Evolutionary conservation across 2,888 invertebrate species (phyloP).

Genomic region (Caenorhabditis sinica): DNA sequence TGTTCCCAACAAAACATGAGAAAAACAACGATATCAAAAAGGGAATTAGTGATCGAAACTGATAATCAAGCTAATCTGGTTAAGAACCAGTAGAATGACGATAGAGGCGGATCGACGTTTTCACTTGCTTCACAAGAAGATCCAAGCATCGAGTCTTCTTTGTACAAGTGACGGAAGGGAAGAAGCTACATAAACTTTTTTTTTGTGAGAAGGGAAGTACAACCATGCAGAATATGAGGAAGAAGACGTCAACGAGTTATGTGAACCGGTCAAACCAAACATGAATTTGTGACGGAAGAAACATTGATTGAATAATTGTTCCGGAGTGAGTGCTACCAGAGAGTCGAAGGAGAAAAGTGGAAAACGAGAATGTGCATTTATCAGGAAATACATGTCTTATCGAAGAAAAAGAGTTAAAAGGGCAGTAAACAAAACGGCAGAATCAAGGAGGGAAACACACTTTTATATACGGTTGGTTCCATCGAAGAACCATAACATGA

Average conservation of each 20-base stretch:
- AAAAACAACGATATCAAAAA: conserved; percentile 13
- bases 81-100: conserved; percentile 51
- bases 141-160: not conserved
- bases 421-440: conserved; percentile 31
- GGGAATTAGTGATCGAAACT: conserved; percentile 31
- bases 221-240: conserved; percentile 9
- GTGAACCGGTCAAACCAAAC: conserved; percentile 42
- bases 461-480: conserved; percentile 45
- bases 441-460: not conserved
- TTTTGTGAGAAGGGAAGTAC: conserved; percentile 25
- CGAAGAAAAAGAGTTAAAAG: conserved; percentile 11
- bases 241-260: conserved; percentile 50
- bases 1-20: not conserved
- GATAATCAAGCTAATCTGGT: conserved; percentile 54
- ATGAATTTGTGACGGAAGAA: not conserved
- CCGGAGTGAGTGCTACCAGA: not conserved
- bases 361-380: conserved; percentile 45
- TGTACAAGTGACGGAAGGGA: conserved; percentile 12
- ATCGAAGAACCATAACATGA: conserved; percentile 39
- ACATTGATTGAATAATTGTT: not conserved
- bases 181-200: conserved; percentile 28
- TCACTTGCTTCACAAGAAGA: conserved; percentile 9
- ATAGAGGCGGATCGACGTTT: conserved; percentile 27
- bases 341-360: not conserved
- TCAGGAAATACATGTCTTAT: conserved; percentile 31